These are phyloP conservation scores for Glaucomys volans DNA, from an alignment of 2,113 vertebrate genomes.

Conservation along the genomic window DNA sequence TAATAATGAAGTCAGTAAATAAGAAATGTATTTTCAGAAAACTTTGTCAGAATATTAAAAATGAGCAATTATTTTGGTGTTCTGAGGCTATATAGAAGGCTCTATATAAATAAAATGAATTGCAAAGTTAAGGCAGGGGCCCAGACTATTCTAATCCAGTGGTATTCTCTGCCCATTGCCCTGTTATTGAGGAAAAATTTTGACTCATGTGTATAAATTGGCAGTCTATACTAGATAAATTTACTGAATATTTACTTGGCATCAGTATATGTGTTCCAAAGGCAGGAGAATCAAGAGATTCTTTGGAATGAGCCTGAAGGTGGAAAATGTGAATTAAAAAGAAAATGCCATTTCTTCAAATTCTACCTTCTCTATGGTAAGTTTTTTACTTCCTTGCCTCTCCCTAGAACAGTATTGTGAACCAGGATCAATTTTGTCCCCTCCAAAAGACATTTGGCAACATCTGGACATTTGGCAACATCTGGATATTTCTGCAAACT, in stretches of 20 bases:
- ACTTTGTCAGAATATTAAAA: slow-evolving; percentile 19
- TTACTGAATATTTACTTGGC: slow-evolving; percentile 53
- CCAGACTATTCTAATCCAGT: not conserved
- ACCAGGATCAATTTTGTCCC: not conserved
- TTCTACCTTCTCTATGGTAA: not conserved
- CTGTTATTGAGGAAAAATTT: not conserved
- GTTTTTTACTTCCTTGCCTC: slow-evolving; percentile 39
- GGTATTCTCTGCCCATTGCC: not conserved
- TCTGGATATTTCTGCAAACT: not conserved
- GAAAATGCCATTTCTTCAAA: slow-evolving; percentile 11
- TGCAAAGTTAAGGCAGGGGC: not conserved
- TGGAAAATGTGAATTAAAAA: slow-evolving; percentile 14
- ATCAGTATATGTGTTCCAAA: not conserved
- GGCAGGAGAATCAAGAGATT: not conserved
- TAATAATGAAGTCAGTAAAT: slow-evolving; percentile 42
- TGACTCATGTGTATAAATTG: not conserved
- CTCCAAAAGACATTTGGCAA: not conserved
- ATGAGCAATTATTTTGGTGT: not conserved
- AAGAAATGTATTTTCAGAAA: slow-evolving; percentile 37
- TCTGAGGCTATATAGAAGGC: not conserved
- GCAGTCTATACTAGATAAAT: slow-evolving; percentile 1
- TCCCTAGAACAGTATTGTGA: not conserved
- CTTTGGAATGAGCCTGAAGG: not conserved
- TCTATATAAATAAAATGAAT: slow-evolving; percentile 43
- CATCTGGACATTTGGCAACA: not conserved